Evolutionary conservation across 1,140 invertebrate genomes (phyloP), one percentile per base, ranked within the genome.

Genomic region (Euura saliciscinereae): DNA sequence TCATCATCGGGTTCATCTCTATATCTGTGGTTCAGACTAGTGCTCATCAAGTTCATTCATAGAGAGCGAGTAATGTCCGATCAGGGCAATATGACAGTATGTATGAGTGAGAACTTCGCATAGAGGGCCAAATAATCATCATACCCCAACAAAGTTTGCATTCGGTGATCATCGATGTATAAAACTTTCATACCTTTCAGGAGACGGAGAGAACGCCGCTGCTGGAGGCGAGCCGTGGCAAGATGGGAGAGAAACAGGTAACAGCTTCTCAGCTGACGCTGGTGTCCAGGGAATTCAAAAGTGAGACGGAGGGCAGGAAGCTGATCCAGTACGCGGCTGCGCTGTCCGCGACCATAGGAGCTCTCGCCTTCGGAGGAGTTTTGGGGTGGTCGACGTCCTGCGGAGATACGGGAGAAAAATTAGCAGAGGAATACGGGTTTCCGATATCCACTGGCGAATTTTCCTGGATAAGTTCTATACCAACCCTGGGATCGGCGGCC

Each of bases 321-420:
- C 73, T 92, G 2, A 91, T 91, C 2, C 93, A 94, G 79, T 94
- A 93, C 80, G 84, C 92, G 64, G 93, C 93, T 10, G 91, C 91
- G 7, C 77, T 93, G 68, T 84, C 87, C 76, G 86, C 91, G 4
- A 90, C 90, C 1, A 83, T 91, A 5, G 90, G 90, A 1, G 89
- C 91, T 4, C 78, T 28, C 28, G 28, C 28, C 28, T 28, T 28
- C 28, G 28, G 28, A 28, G 28, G 28, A 28, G 28, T 28, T 13
- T 83, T 96, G 3, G 94, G 90, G 28, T 97, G 94, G 93, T 92
- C 94, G 3, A 93, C 94, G 0, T 92, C 94, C 6, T 93, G 93
- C 3, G 87, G 91, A 65, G 81, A 88, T 42, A 79, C 89, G 67
- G 87, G 91, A 28, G n/a, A 74, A 0, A 4, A 76, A 1, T 69